These are phyloP conservation scores for Opisthograptis luteolata DNA, from an alignment of 2,888 invertebrate genomes.

Conservation along the genomic window DNA sequence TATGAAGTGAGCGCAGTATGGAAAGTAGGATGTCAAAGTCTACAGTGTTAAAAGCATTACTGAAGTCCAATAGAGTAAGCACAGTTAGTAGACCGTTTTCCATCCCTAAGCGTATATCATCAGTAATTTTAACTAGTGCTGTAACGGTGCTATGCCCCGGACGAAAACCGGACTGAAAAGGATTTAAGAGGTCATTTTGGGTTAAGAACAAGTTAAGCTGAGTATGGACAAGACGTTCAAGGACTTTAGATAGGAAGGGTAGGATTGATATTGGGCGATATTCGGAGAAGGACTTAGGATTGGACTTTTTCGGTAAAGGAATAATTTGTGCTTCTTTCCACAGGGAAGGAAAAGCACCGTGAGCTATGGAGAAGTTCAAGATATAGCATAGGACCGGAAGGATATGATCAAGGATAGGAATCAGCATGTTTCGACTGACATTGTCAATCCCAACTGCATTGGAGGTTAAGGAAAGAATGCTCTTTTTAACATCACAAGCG, in stretches of 20 bases:
- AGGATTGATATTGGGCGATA: too few relatives aligned
- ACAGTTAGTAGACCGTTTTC: neutral
- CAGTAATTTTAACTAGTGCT: neutral
- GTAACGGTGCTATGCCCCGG: neutral
- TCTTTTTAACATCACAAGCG: neutral
- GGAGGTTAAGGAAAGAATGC: neutral
- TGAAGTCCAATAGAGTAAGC: slow-evolving; percentile 9
- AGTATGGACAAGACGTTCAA: too few relatives aligned
- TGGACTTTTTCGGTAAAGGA: slow-evolving; percentile 3
- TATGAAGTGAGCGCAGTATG: slow-evolving; percentile 5
- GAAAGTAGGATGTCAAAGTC: slow-evolving; percentile 7
- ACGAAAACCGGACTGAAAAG: too few relatives aligned
- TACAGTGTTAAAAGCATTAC: slow-evolving; percentile 8
- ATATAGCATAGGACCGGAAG: neutral
- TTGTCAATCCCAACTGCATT: neutral
- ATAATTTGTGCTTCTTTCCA: neutral
- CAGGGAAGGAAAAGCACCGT: neutral
- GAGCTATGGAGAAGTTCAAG: neutral
- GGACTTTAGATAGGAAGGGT: too few relatives aligned
- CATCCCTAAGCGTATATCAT: neutral
- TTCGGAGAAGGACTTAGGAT: slow-evolving; percentile 4
- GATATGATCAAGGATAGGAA: neutral
- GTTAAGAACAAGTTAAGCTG: too few relatives aligned
- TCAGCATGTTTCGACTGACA: neutral
- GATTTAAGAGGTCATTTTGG: too few relatives aligned